Evolutionary conservation across 1,140 invertebrate species (phyloP).

Genomic region (Nomia melanderi): DNA sequence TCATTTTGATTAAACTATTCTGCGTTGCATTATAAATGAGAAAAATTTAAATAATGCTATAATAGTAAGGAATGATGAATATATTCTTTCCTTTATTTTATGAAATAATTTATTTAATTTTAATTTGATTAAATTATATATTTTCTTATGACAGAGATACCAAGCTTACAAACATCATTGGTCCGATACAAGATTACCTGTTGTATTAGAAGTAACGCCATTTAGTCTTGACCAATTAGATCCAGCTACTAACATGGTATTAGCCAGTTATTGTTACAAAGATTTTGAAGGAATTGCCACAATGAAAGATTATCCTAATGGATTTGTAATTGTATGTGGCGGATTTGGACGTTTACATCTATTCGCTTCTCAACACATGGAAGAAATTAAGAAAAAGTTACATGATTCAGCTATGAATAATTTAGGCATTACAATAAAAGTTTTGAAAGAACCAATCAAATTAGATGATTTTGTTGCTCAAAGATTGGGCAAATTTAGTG

Average conservation of each 20-base stretch:
- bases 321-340: slow-evolving; percentile 93
- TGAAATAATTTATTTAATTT: not conserved
- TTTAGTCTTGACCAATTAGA: slow-evolving; percentile 95
- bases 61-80: not conserved
- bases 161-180: slow-evolving; percentile 97
- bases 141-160: slow-evolving; percentile 86
- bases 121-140: slow-evolving; percentile 14
- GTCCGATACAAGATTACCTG: slow-evolving; percentile 93
- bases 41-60: not conserved
- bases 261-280: slow-evolving; percentile 95
- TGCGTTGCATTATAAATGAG: not conserved
- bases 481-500: slow-evolving; percentile 93
- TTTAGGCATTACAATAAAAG: slow-evolving; percentile 91
- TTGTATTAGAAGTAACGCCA: slow-evolving; percentile 93
- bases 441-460: slow-evolving; percentile 90
- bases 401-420: slow-evolving; percentile 89
- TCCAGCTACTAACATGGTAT: slow-evolving; percentile 88
- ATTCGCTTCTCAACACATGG: slow-evolving; percentile 91
- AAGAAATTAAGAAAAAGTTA: slow-evolving; percentile 93
- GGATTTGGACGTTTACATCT: slow-evolving; percentile 94
- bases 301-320: slow-evolving; percentile 88
- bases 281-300: slow-evolving; percentile 92
- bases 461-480: slow-evolving; percentile 92
- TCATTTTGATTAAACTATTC: not conserved
- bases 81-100: not conserved